phyloP scores from a whole-genome alignment of 2,113 vertebrate species.

The Fukomys damarensis region DNA sequence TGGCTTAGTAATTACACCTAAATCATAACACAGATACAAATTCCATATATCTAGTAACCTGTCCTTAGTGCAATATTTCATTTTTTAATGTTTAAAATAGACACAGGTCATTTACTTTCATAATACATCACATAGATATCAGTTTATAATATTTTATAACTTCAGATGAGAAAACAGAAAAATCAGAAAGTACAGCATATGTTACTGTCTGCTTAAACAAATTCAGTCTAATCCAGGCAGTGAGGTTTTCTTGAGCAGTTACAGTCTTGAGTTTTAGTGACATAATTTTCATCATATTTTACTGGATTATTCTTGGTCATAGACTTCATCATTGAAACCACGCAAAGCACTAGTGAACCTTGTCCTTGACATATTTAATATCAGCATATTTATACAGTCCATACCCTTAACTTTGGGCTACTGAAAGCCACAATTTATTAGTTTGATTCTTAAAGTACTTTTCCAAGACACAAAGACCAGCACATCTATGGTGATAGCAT shows the following conservation, averaged over 20 bases:
- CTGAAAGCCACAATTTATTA: not conserved
- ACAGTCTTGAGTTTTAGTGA: not conserved
- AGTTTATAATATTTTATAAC: not conserved
- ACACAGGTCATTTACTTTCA: not conserved
- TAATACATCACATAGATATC: not conserved
- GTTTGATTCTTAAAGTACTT: not conserved
- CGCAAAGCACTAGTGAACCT: not conserved
- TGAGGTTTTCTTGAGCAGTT: not conserved
- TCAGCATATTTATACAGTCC: not conserved
- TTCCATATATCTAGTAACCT: not conserved
- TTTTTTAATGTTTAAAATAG: slow-evolving; percentile 17
- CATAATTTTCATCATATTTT: not conserved
- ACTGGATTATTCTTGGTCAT: not conserved
- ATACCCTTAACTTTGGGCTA: not conserved
- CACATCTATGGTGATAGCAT: not conserved
- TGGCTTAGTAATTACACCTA: not conserved
- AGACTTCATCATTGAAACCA: not conserved
- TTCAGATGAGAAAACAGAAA: not conserved
- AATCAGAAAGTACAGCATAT: not conserved
- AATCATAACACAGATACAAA: not conserved
- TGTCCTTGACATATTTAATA: not conserved
- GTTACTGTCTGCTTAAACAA: not conserved
- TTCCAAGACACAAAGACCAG: not conserved
- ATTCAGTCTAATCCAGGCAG: not conserved
- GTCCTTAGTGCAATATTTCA: not conserved